These are phyloP conservation scores for Dendrolimus houi DNA, from an alignment of 2,888 invertebrate genomes.

Conservation along the genomic window DNA sequence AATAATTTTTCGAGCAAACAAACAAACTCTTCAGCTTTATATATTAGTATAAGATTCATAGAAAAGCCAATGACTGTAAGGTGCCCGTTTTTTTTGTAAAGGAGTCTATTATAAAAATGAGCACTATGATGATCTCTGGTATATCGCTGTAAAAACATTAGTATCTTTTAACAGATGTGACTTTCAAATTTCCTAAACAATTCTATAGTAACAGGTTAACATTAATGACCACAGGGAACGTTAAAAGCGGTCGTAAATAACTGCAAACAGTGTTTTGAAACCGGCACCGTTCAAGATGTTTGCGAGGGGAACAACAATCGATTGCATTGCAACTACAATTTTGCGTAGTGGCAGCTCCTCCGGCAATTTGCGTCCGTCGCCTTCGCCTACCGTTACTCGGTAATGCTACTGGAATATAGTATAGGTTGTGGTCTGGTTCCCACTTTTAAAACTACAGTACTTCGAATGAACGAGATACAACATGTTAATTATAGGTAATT, in stretches of 20 bases:
- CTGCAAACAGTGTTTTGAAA: background rate
- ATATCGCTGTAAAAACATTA: no score
- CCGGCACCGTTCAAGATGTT: slow-evolving; percentile 18
- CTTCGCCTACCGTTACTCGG: slow-evolving; percentile 67
- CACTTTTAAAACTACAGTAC: slow-evolving; percentile 62
- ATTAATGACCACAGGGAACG: background rate
- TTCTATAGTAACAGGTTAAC: no score
- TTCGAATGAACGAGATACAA: slow-evolving; percentile 65
- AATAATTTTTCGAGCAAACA: no score
- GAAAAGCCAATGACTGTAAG: no score
- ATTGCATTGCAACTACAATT: slow-evolving; percentile 51
- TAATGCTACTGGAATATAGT: slow-evolving; percentile 73
- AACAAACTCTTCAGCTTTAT: no score
- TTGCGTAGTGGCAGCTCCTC: slow-evolving; percentile 65
- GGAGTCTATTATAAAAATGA: no score
- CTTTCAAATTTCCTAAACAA: no score
- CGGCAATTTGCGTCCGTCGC: slow-evolving; percentile 71
- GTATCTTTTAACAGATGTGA: no score
- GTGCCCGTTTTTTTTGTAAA: no score
- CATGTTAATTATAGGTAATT: slow-evolving; percentile 70
- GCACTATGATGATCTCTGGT: no score
- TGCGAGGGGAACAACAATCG: slow-evolving; percentile 56
- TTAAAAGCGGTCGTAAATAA: background rate
- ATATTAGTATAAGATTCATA: no score
- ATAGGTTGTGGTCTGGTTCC: slow-evolving; percentile 63